phyloP scores from a whole-genome alignment of 1,140 invertebrate genomes.

The Atta colombica region DNA sequence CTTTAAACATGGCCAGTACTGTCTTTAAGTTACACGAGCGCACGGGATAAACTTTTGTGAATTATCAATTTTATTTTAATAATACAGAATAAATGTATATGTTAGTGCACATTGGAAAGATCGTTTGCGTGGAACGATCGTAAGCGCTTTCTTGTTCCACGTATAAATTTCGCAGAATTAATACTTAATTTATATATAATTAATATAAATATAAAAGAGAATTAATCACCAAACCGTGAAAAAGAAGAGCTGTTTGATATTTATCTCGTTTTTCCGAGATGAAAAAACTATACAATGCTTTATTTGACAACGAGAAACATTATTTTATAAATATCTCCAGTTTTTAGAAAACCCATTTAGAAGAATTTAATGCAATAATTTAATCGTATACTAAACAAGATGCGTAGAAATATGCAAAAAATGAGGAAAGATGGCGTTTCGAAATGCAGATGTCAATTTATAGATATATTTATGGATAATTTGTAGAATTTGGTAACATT shows the following conservation, averaged over 20 bases:
- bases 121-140: background rate
- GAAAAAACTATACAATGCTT: background rate
- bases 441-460: slow-evolving; percentile 58
- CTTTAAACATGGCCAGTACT: slow-evolving; percentile 53
- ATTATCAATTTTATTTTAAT: slow-evolving; percentile 24
- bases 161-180: background rate
- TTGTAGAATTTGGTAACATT: slow-evolving; percentile 35
- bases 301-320: slow-evolving; percentile 34
- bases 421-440: slow-evolving; percentile 12
- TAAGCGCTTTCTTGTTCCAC: slow-evolving; percentile 16
- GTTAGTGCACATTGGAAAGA: slow-evolving; percentile 1
- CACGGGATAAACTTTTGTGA: background rate
- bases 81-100: background rate
- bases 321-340: background rate
- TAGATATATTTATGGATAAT: slow-evolving; percentile 59
- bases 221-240: background rate
- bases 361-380: slow-evolving; percentile 27
- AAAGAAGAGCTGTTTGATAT: background rate
- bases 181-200: background rate
- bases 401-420: background rate
- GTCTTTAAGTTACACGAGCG: slow-evolving; percentile 45
- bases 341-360: background rate
- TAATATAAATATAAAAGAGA: background rate
- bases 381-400: background rate
- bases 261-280: background rate